phyloP scores from a whole-genome alignment of 2,797 vertebrate species.

The Danio kyathit region DNA sequence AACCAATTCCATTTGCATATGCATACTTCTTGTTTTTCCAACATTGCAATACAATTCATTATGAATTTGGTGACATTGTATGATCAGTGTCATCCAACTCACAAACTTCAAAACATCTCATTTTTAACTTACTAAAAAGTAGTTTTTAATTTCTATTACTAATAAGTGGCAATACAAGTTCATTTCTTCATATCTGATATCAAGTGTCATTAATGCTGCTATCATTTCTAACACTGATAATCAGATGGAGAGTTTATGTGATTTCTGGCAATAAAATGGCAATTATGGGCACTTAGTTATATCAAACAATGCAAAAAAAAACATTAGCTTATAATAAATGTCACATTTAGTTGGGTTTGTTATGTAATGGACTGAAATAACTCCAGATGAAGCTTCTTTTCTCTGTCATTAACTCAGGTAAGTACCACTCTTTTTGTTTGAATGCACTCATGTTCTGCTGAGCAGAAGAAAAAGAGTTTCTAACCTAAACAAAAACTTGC shows the following conservation, averaged over 20 bases:
- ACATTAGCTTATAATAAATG: not conserved
- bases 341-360: not conserved
- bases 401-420: constrained; percentile 2
- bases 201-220: not conserved
- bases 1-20: too few species aligned
- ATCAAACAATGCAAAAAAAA: not conserved
- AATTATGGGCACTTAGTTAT: not conserved
- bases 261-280: constrained; percentile 8
- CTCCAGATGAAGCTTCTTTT: not conserved
- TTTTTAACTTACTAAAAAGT: not conserved
- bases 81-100: not conserved
- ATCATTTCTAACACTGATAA: not conserved
- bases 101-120: not conserved
- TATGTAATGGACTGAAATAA: not conserved
- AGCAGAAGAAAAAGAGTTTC: not conserved
- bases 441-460: not conserved
- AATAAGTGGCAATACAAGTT: not conserved
- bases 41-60: too few species aligned
- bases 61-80: too few species aligned
- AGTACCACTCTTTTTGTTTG: not conserved
- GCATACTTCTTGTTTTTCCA: too few species aligned
- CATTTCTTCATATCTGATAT: not conserved
- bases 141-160: not conserved
- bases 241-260: not conserved
- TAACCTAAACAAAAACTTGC: not conserved